These are phyloP conservation scores for Amorpha juglandis DNA, from an alignment of 2,888 invertebrate species.

Conservation along the genomic window DNA sequence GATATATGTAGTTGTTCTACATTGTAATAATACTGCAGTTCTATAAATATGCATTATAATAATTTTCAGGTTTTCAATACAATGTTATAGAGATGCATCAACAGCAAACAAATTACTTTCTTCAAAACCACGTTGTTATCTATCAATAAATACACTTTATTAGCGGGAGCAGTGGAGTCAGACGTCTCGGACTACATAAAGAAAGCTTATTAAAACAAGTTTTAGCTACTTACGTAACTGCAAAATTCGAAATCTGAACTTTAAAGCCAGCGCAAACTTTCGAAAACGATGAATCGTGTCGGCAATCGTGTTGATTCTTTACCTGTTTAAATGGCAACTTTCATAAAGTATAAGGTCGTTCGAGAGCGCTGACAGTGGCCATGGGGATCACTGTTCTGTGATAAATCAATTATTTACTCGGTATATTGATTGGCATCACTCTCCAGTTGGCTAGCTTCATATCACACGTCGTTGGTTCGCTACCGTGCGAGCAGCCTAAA, in stretches of 20 bases:
- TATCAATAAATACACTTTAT: neutral
- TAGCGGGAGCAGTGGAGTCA: neutral
- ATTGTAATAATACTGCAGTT: neutral
- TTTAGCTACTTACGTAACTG: constrained; percentile 46
- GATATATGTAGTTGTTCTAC: neutral
- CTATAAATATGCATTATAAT: neutral
- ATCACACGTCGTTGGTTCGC: constrained; percentile 62
- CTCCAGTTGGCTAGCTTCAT: constrained; percentile 59
- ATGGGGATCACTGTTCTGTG: constrained; percentile 57
- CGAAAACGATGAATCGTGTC: constrained; percentile 46
- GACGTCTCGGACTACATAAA: neutral
- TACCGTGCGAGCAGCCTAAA: constrained; percentile 51
- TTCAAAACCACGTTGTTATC: neutral
- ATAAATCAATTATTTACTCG: constrained; percentile 62
- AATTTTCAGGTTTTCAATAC: neutral
- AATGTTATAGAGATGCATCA: neutral
- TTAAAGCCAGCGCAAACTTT: constrained; percentile 42
- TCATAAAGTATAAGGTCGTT: constrained; percentile 54
- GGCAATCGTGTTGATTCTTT: constrained; percentile 32
- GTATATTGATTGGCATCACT: constrained; percentile 63
- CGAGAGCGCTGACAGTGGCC: constrained; percentile 58
- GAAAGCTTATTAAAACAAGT: constrained; percentile 43
- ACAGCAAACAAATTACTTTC: neutral
- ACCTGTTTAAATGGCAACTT: constrained; percentile 54
- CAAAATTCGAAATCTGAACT: constrained; percentile 46